Base-by-base conservation (phyloP, 2,888 invertebrate genomes). In the Salticus scenicus region DNA sequence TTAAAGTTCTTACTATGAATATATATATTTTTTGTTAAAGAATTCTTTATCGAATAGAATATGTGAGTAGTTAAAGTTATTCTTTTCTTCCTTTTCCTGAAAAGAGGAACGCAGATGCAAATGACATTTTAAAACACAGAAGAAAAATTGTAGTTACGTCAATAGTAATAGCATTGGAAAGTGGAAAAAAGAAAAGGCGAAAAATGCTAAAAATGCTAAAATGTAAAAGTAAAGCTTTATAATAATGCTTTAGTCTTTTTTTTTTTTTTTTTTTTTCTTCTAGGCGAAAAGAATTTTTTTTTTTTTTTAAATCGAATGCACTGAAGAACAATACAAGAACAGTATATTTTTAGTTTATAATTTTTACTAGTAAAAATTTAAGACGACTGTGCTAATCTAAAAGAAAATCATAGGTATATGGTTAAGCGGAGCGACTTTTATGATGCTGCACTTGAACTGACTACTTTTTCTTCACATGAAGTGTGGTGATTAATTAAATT, bases 131-230 rank as follows among this genome's bases (percentile, higher is more conserved):
- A 57, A 57, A 57, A 24, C 24, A 57, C 4, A 4, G 24, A 57
- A 57, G 57, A 57, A 57, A 57, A 57, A 57, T 57, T 24, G 57
- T 24, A 57, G 57, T 24, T 20, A 57, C 57, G 57, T 57, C 57
- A 57, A 1, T 24, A 57, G 24, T 20, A 57, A 57, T 57, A 24
- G 57, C 20, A 1, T 57, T 24, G 4, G 2, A 37, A 10, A 37
- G 7, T 37, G 10, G 37, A 57, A 57, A 57, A 57, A 57, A 57
- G 4, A 10, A 4, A 10, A 7, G 17, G 17, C n/a, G n/a, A n/a
- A n/a, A n/a, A n/a, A n/a, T n/a, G 24, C 5, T 20, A 24, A 57
- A 57, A 24, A 57, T 57, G 12, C 57, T 24, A 2, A 17, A 57
- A 5, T 57, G 20, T 24, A 24, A n/a, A 57, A 24, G 57, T 2